Evolutionary conservation across 2,797 vertebrate genomes (phyloP).

Genomic region (Hephaestus fuliginosus): DNA sequence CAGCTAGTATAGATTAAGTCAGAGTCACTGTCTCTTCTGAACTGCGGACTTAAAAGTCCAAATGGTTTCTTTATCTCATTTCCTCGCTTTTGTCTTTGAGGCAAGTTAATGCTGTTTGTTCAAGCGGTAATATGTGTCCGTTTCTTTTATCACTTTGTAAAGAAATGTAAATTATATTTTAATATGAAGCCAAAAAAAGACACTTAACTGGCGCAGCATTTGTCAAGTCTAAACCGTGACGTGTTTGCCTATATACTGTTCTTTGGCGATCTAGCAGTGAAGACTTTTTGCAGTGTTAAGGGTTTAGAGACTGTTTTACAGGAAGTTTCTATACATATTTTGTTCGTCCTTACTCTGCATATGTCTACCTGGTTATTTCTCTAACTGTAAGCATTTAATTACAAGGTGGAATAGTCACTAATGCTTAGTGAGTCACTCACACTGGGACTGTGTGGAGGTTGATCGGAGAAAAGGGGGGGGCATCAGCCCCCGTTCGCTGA

Average conservation of each 20-base stretch:
- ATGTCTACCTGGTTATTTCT: conserved; percentile 68
- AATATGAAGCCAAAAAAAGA: conserved; percentile 86
- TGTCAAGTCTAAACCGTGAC: conserved; percentile 89
- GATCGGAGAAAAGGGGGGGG: conserved; percentile 34
- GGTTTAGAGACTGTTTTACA: conserved; percentile 82
- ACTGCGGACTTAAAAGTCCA: conserved; percentile 24
- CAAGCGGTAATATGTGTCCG: conserved; percentile 73
- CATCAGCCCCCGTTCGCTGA: conserved; percentile 48
- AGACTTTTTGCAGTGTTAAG: conserved; percentile 86
- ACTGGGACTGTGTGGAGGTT: conserved; percentile 49
- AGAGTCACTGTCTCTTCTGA: conserved; percentile 39
- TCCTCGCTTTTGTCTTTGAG: conserved; percentile 61
- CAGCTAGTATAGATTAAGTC: conserved; percentile 52
- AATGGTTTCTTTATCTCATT: conserved; percentile 30
- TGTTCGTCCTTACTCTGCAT: conserved; percentile 71
- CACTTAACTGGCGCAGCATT: conserved; percentile 86
- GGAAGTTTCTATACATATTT: conserved; percentile 75
- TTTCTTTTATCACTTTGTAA: conserved; percentile 88
- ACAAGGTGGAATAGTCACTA: conserved; percentile 48
- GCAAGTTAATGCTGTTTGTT: conserved; percentile 73
- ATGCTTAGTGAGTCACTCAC: conserved; percentile 49
- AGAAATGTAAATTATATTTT: conserved; percentile 92
- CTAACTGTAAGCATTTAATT: conserved; percentile 77
- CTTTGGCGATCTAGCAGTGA: conserved; percentile 86
- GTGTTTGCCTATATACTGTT: conserved; percentile 90